Percentiles rank a stretch among this genome's conserved stretches.
phyloP scores from a whole-genome alignment of 2,113 vertebrate species.

The Fulica atra region DNA sequence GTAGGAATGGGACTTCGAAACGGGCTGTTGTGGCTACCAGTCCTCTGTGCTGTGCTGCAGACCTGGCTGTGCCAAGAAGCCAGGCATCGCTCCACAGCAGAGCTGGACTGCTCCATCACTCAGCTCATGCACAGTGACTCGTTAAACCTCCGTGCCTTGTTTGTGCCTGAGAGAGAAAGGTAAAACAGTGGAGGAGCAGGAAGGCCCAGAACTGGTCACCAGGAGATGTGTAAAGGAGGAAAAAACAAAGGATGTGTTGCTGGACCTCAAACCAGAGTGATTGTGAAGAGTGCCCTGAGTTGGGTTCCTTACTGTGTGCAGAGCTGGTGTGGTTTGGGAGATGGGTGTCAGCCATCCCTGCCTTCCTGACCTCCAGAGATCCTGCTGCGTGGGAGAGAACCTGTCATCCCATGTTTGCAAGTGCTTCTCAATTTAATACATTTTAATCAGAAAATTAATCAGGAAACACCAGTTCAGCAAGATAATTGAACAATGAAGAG shows the following conservation, averaged over 20 bases:
- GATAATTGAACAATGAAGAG: conserved; percentile 84
- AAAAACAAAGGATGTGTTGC: fast-evolving
- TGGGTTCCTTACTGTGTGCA: background rate
- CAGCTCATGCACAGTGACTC: fast-evolving
- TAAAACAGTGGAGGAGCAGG: fast-evolving
- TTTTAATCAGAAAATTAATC: conserved; percentile 86
- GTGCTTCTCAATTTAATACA: conserved; percentile 73
- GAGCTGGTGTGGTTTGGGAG: background rate
- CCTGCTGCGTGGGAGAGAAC: background rate
- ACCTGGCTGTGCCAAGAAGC: background rate
- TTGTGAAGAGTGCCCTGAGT: fast-evolving
- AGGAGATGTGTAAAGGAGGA: background rate
- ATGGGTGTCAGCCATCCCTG: background rate
- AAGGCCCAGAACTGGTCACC: background rate
- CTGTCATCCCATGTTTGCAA: conserved; percentile 59
- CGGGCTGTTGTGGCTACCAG: fast-evolving
- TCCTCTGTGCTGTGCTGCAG: background rate
- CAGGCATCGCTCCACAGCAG: fast-evolving
- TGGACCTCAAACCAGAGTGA: background rate
- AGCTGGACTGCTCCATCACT: background rate
- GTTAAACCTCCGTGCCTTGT: fast-evolving
- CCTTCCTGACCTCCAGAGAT: background rate
- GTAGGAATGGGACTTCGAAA: background rate
- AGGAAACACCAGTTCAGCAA: conserved; percentile 81
- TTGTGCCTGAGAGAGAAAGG: fast-evolving